phyloP scores from a whole-genome alignment of 1,140 invertebrate species.

The Papilio machaon region DNA sequence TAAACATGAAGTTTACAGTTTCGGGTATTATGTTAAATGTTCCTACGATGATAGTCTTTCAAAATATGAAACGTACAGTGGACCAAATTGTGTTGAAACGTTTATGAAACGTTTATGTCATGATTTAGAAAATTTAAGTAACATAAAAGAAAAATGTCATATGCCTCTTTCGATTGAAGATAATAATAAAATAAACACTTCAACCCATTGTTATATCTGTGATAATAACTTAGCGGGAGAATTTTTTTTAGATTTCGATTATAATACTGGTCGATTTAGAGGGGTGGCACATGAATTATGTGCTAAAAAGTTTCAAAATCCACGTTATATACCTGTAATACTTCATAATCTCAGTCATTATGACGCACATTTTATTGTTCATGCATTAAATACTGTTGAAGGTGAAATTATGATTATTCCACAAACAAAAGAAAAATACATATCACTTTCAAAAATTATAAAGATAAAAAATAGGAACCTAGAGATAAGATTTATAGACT shows the following conservation, averaged over 20 bases:
- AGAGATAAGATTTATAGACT: slow-evolving; percentile 52
- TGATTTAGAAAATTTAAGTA: slow-evolving; percentile 48
- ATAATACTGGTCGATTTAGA: no score
- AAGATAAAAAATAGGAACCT: slow-evolving; percentile 37
- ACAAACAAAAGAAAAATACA: slow-evolving; percentile 53
- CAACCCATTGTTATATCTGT: no score
- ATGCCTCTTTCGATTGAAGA: no score
- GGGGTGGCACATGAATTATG: slow-evolving; percentile 43
- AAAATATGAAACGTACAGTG: slow-evolving; percentile 53
- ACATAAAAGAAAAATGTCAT: no score
- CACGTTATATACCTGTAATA: slow-evolving; percentile 41
- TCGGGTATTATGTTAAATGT: slow-evolving; percentile 70
- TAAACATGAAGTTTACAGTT: slow-evolving; percentile 62
- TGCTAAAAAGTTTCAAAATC: slow-evolving; percentile 38
- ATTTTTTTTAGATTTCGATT: no score
- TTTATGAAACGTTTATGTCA: slow-evolving; percentile 55
- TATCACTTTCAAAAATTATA: slow-evolving; percentile 51
- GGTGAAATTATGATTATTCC: slow-evolving; percentile 47
- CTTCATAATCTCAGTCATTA: no score
- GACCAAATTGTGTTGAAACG: slow-evolving; percentile 53
- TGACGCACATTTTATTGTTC: slow-evolving; percentile 49
- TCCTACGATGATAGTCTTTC: slow-evolving; percentile 61
- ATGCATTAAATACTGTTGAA: slow-evolving; percentile 43
- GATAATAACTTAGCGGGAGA: no score
- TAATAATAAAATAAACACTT: no score